Evolutionary conservation across 1,140 invertebrate genomes (phyloP), one percentile per base, ranked within the genome.

Genomic region (Amyelois transitella): DNA sequence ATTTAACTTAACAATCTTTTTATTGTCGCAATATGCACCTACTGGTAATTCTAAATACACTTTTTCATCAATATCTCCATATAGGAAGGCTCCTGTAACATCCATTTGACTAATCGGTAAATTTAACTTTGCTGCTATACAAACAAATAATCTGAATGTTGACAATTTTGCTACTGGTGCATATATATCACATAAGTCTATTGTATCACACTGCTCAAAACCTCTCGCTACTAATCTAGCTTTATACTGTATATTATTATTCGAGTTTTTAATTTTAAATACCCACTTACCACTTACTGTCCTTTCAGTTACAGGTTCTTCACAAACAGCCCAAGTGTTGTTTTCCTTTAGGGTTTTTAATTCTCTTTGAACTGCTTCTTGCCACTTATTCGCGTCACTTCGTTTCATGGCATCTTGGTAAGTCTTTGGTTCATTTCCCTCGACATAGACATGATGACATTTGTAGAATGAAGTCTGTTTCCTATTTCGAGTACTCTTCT

Each of bases 31-130:
- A 52, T 64, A 53, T 7, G 44, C 53, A 0, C 65, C 67, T 50
- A 69, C 58, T 44, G 68, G 70, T 18, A 62, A 55, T 18, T 20
- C 63, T 43, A 76, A 17, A 62, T 62, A 71, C 6, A 71, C 66
- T 50, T 67, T 21, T 50, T 65, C 60, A 18, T 71, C 38, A 19
- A 73, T 72, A 38, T 69, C 56, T 7, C 68, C n/a, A n/a, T n/a
- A n/a, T n/a, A n/a, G n/a, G n/a, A n/a, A n/a, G n/a, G n/a, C n/a
- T n/a, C n/a, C n/a, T n/a, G n/a, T n/a, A n/a, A n/a, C n/a, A n/a
- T n/a, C n/a, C n/a, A n/a, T n/a, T n/a, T n/a, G n/a, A n/a, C 63
- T 55, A 8, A 47, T 7, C 8, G 45, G 18, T 19, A 18, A 19
- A 19, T 47, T 47, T 5, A 19, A 47, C n/a, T 47, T 47, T 10